These are phyloP conservation scores for Encarsia formosa DNA, from an alignment of 2,888 invertebrate species.

Conservation along the genomic window DNA sequence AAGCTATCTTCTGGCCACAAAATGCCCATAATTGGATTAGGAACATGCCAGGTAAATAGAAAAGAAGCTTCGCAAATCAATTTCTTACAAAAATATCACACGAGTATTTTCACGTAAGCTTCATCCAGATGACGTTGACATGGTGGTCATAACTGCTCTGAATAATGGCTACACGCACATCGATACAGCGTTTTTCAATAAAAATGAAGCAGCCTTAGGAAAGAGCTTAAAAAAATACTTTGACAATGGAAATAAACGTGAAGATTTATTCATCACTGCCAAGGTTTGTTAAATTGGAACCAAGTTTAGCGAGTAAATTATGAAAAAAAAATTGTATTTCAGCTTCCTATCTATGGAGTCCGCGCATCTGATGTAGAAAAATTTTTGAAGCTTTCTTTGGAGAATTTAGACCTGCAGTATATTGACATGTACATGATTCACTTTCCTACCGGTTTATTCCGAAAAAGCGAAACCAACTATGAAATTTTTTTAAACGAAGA, in stretches of 20 bases:
- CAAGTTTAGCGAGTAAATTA: neutral
- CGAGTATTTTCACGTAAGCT: slow-evolving; percentile 26
- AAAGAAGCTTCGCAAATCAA: too few relatives aligned
- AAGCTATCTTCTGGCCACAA: slow-evolving; percentile 3
- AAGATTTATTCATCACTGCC: slow-evolving; percentile 73
- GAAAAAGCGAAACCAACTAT: slow-evolving; percentile 55
- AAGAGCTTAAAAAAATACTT: too few relatives aligned
- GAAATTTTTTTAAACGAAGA: slow-evolving; percentile 57
- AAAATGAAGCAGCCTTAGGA: slow-evolving; percentile 74
- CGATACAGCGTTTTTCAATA: slow-evolving; percentile 76
- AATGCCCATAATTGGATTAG: slow-evolving; percentile 1
- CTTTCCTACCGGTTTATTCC: slow-evolving; percentile 68
- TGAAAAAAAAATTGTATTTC: neutral
- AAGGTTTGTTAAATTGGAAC: slow-evolving; percentile 56
- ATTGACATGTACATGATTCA: slow-evolving; percentile 77
- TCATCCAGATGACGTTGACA: slow-evolving; percentile 62
- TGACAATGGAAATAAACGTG: slow-evolving; percentile 61
- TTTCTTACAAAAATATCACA: neutral
- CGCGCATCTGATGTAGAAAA: slow-evolving; percentile 63
- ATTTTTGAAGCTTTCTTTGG: slow-evolving; percentile 62
- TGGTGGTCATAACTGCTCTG: slow-evolving; percentile 62
- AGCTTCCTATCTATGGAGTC: neutral
- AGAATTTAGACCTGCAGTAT: slow-evolving; percentile 63
- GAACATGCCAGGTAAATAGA: slow-evolving; percentile 3
- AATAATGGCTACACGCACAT: slow-evolving; percentile 71